These are phyloP conservation scores for Pelobates cultripes DNA, from an alignment of 2,797 vertebrate species.

Conservation along the genomic window DNA sequence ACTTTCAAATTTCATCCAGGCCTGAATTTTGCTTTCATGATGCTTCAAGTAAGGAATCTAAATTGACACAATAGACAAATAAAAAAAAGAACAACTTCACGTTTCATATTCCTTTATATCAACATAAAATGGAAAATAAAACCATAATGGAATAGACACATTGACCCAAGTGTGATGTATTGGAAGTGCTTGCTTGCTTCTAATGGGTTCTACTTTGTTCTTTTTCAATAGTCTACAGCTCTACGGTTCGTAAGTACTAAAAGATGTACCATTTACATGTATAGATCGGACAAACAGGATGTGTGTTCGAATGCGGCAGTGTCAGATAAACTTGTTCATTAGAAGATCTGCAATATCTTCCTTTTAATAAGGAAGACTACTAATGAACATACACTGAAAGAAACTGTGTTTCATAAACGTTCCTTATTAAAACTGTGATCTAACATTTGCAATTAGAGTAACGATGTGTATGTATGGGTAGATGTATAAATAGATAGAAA, in stretches of 20 bases:
- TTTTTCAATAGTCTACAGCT: not conserved
- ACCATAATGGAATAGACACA: constrained; percentile 23
- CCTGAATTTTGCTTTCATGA: constrained; percentile 34
- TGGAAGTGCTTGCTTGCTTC: constrained; percentile 8
- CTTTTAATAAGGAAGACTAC: not conserved
- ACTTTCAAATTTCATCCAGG: constrained; percentile 40
- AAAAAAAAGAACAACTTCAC: constrained; percentile 12
- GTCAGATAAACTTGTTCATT: not conserved
- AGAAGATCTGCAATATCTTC: not conserved
- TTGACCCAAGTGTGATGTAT: not conserved
- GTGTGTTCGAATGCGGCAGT: not conserved
- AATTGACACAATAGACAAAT: constrained; percentile 46
- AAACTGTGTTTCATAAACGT: not conserved
- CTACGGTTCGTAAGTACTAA: not conserved
- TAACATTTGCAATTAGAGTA: not conserved
- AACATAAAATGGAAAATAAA: constrained; percentile 39
- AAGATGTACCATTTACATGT: not conserved
- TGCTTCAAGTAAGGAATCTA: constrained; percentile 25
- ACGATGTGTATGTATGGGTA: not conserved
- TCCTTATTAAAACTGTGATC: not conserved
- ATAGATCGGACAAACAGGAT: not conserved
- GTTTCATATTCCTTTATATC: constrained; percentile 43
- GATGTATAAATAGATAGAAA: not conserved
- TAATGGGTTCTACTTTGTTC: constrained; percentile 6
- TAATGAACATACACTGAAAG: not conserved